These are phyloP conservation scores for Phrynocephalus forsythii DNA, from an alignment of 2,797 vertebrate species.

Conservation along the genomic window DNA sequence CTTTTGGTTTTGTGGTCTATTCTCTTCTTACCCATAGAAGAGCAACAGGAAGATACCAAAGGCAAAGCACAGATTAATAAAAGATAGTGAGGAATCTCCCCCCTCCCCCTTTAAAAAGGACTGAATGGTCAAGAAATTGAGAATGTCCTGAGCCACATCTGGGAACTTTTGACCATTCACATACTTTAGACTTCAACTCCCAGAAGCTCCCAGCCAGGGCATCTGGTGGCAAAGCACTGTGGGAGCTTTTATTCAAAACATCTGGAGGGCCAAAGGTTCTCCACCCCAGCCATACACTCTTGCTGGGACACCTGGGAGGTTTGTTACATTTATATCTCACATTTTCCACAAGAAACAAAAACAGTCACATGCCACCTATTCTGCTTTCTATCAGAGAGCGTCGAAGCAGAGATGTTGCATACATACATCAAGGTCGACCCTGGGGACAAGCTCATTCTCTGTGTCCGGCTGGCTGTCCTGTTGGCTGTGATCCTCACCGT, in stretches of 20 bases:
- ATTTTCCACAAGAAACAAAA: not conserved
- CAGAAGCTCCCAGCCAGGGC: not conserved
- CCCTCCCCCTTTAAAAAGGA: not conserved
- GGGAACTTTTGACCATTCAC: not conserved
- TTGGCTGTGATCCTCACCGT: conserved; percentile 95
- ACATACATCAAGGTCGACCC: conserved; percentile 93
- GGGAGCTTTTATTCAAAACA: not conserved
- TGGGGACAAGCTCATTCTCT: conserved; percentile 91
- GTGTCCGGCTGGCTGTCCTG: conserved; percentile 94
- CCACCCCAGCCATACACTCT: not conserved
- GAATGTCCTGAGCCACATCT: not conserved
- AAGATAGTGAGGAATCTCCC: not conserved
- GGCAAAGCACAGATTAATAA: not conserved
- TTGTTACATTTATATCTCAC: not conserved
- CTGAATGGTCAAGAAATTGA: not conserved
- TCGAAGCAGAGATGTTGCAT: conserved; percentile 94
- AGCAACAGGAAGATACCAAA: not conserved
- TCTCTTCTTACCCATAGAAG: not conserved
- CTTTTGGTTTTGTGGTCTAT: not conserved
- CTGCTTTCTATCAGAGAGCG: conserved; percentile 76
- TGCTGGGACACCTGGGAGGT: too few species aligned
- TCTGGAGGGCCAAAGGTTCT: not conserved
- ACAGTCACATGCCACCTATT: not conserved
- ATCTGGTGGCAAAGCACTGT: not conserved
- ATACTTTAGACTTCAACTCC: not conserved